Evolutionary conservation across 2,888 invertebrate genomes (phyloP), one percentile per base, ranked within the genome.

Genomic region (Caenorhabditis sp.): DNA sequence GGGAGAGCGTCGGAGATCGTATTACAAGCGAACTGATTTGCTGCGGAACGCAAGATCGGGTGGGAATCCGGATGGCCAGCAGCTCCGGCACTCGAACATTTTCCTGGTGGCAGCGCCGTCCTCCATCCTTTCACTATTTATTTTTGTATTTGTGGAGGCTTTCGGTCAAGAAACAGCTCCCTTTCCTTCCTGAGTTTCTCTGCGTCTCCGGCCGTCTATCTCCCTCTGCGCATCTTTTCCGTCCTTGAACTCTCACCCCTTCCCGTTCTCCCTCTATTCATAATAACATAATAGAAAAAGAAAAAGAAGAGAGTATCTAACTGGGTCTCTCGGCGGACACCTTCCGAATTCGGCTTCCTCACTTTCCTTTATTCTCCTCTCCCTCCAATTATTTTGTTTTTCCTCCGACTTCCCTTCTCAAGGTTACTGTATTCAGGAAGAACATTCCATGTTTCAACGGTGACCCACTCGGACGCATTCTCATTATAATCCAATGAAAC

Each of bases 51-150:
- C 5, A 22, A 32, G 17, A 35, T 20, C 1, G 37, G 17, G 30
- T 8, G 9, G 30, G 43, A 55, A 65, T 55, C 55, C 53, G 65
- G 65, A 37, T 46, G 55, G 37, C 65, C n/a, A n/a, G n/a, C n/a
- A n/a, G n/a, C n/a, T n/a, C n/a, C n/a, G n/a, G n/a, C 66, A 56
- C 66, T 66, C 50, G 50, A 66, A 66, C 66, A 58, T 56, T 56
- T 65, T 65, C 39, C 15, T 50, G 41, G 41, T 41, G 41, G n/a
- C 41, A 41, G n/a, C n/a, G n/a, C 46, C 46, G 20, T 26, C 5
- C 15, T 41, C 22, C 15, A n/a, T n/a, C n/a, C n/a, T n/a, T n/a
- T 32, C 24, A 55, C 30, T 66, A 24, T 66, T 66, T 66, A 66
- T 66, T 66, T 66, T 66, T 66, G 66, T 66, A 66, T 66, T 66